phyloP scores from a whole-genome alignment of 2,113 vertebrate genomes.

The Dasypus novemcinctus region DNA sequence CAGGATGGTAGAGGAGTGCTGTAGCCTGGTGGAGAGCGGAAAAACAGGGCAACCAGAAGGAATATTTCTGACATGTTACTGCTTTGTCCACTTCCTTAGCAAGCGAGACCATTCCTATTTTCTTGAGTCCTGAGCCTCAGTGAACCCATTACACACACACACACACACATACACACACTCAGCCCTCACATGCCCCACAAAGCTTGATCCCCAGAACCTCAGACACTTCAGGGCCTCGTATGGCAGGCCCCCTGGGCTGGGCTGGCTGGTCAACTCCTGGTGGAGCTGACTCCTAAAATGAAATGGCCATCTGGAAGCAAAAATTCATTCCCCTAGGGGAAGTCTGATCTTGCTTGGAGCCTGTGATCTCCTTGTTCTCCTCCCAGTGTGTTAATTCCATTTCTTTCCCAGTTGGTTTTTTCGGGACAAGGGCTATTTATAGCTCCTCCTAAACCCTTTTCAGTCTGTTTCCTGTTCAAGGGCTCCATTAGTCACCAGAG shows the following conservation, averaged over 20 bases:
- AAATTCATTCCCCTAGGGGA: constrained; percentile 47
- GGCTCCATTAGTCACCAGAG: constrained; percentile 80
- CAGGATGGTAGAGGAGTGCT: background rate
- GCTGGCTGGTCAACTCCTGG: background rate
- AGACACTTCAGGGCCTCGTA: background rate
- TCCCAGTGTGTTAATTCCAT: constrained; percentile 69
- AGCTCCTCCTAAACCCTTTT: constrained; percentile 79
- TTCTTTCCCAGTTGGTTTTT: constrained; percentile 67
- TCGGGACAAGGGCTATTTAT: constrained; percentile 83
- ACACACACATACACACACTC: background rate
- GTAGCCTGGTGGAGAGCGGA: background rate
- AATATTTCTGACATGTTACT: background rate
- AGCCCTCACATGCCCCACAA: background rate
- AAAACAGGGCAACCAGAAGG: background rate
- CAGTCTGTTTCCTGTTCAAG: constrained; percentile 85
- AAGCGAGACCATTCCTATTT: background rate
- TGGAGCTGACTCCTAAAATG: background rate
- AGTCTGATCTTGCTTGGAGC: background rate
- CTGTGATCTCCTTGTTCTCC: constrained; percentile 57
- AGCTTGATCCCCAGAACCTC: background rate
- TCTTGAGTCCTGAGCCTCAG: background rate
- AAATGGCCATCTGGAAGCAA: background rate
- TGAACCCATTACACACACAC: background rate
- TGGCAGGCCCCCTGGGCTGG: background rate
- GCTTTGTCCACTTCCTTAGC: background rate